Percentiles rank a stretch among this genome's conserved stretches.
These are phyloP conservation scores for Ictalurus furcatus DNA, from an alignment of 2,113 vertebrate genomes.

Conservation along the genomic window DNA sequence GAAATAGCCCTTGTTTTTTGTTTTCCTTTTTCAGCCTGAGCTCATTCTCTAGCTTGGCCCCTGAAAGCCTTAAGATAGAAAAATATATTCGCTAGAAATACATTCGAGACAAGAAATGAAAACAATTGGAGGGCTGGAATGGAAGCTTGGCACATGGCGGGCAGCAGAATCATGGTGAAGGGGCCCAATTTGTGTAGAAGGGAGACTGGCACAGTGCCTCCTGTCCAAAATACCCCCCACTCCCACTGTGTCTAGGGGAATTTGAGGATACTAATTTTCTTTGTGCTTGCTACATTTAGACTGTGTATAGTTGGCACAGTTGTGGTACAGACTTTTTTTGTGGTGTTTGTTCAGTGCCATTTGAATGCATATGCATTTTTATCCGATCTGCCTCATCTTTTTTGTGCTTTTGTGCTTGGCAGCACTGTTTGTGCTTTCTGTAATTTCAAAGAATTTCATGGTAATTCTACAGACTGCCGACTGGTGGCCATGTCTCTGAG, in stretches of 20 bases:
- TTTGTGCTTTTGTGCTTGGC: neutral
- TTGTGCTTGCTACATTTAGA: neutral
- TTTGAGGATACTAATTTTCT: constrained; percentile 5
- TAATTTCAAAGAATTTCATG: neutral
- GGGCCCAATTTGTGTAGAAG: neutral
- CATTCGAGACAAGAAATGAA: constrained; percentile 35
- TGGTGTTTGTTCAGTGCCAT: constrained; percentile 4
- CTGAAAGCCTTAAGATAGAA: constrained; percentile 37
- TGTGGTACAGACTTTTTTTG: neutral
- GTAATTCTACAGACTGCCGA: neutral
- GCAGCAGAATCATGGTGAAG: constrained; percentile 4
- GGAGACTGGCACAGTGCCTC: constrained; percentile 4
- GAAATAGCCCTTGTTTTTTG: constrained; percentile 39
- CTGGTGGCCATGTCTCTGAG: neutral
- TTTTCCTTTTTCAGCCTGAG: constrained; percentile 43
- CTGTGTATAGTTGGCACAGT: neutral
- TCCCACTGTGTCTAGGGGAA: neutral
- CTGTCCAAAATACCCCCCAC: neutral
- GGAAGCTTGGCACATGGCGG: neutral
- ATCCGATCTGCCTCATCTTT: neutral
- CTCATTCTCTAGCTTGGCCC: constrained; percentile 19
- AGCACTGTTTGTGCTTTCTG: neutral
- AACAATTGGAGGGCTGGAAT: constrained; percentile 22
- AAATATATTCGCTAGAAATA: neutral
- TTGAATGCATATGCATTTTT: constrained; percentile 12